Evolutionary conservation across 2,888 invertebrate species (phyloP), one percentile per base, ranked within the genome.

Genomic region (Drosophila aldrichi): DNA sequence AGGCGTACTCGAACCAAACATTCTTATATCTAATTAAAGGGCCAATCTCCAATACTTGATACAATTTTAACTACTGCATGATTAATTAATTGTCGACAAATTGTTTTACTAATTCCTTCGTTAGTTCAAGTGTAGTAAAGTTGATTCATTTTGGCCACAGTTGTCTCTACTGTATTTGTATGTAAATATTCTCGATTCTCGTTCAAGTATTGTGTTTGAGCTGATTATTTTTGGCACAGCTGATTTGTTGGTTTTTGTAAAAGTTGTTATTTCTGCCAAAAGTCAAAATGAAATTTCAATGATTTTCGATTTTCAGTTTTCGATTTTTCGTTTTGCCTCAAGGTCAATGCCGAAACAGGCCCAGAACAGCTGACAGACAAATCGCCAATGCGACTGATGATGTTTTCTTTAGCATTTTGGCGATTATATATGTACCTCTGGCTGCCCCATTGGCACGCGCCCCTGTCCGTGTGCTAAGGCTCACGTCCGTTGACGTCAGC

Each of bases 401-500:
- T 71, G 34, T 57, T 56, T 46, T 49, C 49, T 34, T 49, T 34
- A 34, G 48, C 55, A 60, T 55, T 54, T 43, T 12, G 40, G 40
- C 36, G 55, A 61, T 73, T 49, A 18, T 14, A 8, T 22, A 18
- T 34, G 22, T 44, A 22, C 25, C 44, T 44, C 16, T 44, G 34
- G 65, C 40, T 69, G 41, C 55, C 25, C 43, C 32, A 22, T 49
- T 74, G 77, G 77, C 77, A 77, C 77, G 78, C 78, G 78, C 67
- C 74, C 70, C 66, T 40, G 49, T 58, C 34, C 66, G 46, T 29
- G 36, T 62, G 46, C 38, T 40, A 34, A 29, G 58, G 51, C 34
- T 62, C 43, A 57, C 48, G 78, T 75, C 67, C 67, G 71, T 78
- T 78, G 77, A 78, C 77, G 77, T 78, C 77, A 78, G 78, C 60